Percentiles rank a stretch among this genome's conserved stretches.
Evolutionary conservation across 2,113 vertebrate species (phyloP).

Genomic region (Laticauda colubrina): DNA sequence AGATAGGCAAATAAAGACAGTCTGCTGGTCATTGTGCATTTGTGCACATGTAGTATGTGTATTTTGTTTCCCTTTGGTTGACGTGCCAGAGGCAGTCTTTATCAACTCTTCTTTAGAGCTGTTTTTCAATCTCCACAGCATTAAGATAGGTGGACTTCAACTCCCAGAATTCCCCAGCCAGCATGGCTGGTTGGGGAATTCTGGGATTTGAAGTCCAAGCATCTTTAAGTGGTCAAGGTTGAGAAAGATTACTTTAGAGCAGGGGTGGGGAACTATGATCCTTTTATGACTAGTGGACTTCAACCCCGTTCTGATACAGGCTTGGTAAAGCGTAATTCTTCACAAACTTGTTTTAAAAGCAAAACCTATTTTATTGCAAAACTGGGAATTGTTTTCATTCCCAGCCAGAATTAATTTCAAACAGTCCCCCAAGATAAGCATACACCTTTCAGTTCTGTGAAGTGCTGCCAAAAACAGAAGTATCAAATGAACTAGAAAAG

Average conservation of each 20-base stretch:
- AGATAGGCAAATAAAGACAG: not conserved
- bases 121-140: not conserved
- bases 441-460: too few relatives aligned
- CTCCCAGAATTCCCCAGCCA: not conserved
- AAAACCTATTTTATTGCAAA: too few relatives aligned
- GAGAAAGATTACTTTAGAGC: not conserved
- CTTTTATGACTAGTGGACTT: not conserved
- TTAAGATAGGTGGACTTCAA: not conserved
- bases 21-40: not conserved
- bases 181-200: not conserved
- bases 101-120: not conserved
- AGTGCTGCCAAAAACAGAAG: too few relatives aligned
- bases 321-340: too few relatives aligned
- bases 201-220: not conserved
- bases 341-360: too few relatives aligned
- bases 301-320: too few relatives aligned
- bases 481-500: too few relatives aligned
- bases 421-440: too few relatives aligned
- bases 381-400: too few relatives aligned
- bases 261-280: too few relatives aligned
- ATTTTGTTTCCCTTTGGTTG: not conserved
- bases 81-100: not conserved
- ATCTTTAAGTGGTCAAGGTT: not conserved
- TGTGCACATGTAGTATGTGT: not conserved
- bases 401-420: too few relatives aligned